Evolutionary conservation across 2,888 invertebrate genomes (phyloP), one percentile per base, ranked within the genome.

Genomic region (Erpobdella octoculata): DNA sequence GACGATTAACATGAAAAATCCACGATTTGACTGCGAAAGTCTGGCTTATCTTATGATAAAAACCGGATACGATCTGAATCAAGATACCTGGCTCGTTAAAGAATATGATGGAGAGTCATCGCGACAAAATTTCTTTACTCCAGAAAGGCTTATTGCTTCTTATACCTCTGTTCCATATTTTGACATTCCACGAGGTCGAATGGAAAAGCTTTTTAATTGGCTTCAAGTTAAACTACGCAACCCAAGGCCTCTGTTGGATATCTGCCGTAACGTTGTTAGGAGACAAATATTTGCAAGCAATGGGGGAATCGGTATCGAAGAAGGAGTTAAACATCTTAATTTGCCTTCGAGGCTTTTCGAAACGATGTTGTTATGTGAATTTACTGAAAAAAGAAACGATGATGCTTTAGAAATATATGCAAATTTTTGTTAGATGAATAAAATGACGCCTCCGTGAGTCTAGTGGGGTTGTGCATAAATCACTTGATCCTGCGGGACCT

Each of bases 21-120:
- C 62, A 62, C 28, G 62, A 62, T 62, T 62, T 31, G 62, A 62
- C 33, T 62, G 62, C 35, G 62, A 62, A 62, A 62, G 35, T 35
- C 35, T 62, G 1, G 31, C 62, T 4, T 33, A 33, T 8, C 1
- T 62, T 9, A n/a, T 62, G 28, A n/a, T 62, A 31, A 62, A 62
- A 62, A 35, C 9, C 33, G 62, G 62, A 9, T 62, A 62, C 35
- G 35, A 62, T 35, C 31, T 62, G 62, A 62, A 62, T 35, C 62
- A 62, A 62, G 62, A 62, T 33, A 35, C 35, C 0, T 62, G 62
- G 62, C 62, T 62, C 35, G 33, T 62, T 62, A 21, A 21, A 53
- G 53, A 53, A 2, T 21, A 53, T 12, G 5, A 9, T 8, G 12
- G 53, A 21, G 1, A 28, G 9, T 25, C 28, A 21, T 53, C 53